Evolutionary conservation across 2,113 vertebrate species (phyloP), one percentile per base, ranked within the genome.

Genomic region (Pomatostomus ruficeps): DNA sequence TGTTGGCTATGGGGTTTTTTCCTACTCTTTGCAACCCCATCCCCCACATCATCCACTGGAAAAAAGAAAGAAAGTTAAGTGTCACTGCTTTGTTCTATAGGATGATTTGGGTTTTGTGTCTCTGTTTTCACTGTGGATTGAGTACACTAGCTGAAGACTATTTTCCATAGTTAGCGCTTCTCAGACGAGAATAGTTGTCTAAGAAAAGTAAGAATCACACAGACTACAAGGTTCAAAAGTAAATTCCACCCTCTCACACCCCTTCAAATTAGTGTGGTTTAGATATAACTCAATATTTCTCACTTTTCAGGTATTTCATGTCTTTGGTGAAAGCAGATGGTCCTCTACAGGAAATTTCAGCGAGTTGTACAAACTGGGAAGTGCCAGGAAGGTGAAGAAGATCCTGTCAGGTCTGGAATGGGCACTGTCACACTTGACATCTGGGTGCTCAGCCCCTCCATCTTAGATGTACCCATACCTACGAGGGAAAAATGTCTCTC

Each of bases 21-120:
- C 11, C 11, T 13, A 12, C 16, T 67, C 33, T 91, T 55, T 63
- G 12, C 20, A 6, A 31, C 19, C 4, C 4, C 3, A 9, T 61
- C 21, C 4, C 29, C 21, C 14, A 20, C 11, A 18, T 1, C 2
- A 42, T 14, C 4, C 5, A 3, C 7, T 20, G 45, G 17, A 16
- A 89, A 82, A 87, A 63, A n/a, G 10, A 51, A 54, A 65, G 4
- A 40, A 43, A 52, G n/a, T n/a, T n/a, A 79, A 61, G 14, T 59
- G 25, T 43, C 22, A 52, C 5, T 45, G 36, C 28, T 58, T 35
- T 55, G 36, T 77, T 65, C 28, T 40, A 3, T 23, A 4, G 17
- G 33, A 63, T 11, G 28, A 1, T 59, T 26, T 59, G 28, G 11
- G n/a, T 4, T 88, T 71, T 36, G 14, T 68, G 11, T 31, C 14